Percentiles rank a stretch among this genome's conserved stretches.
Conservation (phyloP, 2,888 invertebrate genomes). For the Spilosoma lubricipeda region DNA sequence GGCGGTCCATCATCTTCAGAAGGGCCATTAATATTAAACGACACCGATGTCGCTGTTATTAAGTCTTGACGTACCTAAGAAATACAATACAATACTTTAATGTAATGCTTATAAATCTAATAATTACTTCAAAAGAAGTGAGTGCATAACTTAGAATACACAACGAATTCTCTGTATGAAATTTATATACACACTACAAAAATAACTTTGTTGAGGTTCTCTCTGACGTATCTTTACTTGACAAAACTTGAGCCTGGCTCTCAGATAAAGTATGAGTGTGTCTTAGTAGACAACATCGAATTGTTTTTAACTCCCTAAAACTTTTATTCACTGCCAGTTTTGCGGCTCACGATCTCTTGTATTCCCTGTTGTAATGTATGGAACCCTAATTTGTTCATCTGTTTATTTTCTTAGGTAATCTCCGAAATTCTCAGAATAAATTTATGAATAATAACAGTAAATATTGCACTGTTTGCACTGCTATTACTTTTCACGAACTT, state of each 20-base stretch:
- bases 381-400: too few relatives aligned
- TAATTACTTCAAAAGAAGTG: background rate
- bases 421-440: too few relatives aligned
- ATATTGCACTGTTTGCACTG: background rate
- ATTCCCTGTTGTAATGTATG: too few relatives aligned
- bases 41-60: constrained; percentile 94
- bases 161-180: too few relatives aligned
- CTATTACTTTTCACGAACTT: background rate
- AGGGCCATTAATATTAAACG: constrained; percentile 92
- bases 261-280: too few relatives aligned
- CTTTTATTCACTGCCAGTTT: background rate
- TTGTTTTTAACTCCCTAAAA: background rate
- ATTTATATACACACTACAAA: too few relatives aligned
- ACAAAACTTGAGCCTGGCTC: background rate
- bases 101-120: background rate
- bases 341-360: too few relatives aligned
- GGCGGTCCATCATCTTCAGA: constrained; percentile 91
- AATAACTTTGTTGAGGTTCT: background rate
- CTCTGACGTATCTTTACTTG: background rate
- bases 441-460: background rate
- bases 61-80: constrained; percentile 88
- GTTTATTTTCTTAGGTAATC: too few relatives aligned
- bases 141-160: too few relatives aligned
- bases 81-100: constrained; percentile 18
- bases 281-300: too few relatives aligned